These are phyloP conservation scores for Umimayanthus chanpuru DNA, from an alignment of 92 coral and sea anemone genomes.

Conservation along the genomic window DNA sequence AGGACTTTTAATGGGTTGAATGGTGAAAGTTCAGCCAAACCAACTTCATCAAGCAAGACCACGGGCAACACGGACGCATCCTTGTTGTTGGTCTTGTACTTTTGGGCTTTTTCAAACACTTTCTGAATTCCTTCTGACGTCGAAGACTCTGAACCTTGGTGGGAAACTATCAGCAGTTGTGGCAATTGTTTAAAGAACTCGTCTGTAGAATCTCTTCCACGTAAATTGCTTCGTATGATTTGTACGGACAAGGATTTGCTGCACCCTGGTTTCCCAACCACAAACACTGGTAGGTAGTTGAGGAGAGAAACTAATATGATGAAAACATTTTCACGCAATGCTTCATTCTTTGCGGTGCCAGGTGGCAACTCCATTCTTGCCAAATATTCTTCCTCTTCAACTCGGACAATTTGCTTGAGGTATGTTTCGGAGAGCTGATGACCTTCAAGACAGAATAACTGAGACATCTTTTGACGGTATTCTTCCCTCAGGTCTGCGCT, in stretches of 20 bases:
- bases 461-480: constrained; percentile 26
- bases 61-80: constrained; percentile 11
- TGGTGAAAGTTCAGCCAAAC: constrained; percentile 18
- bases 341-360: constrained; percentile 47
- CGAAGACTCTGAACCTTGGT: constrained; percentile 47
- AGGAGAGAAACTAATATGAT: constrained; percentile 36
- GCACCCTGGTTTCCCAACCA: constrained; percentile 50
- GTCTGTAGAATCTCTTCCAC: constrained; percentile 49
- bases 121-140: constrained; percentile 41
- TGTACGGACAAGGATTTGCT: constrained; percentile 44
- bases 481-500: constrained; percentile 18
- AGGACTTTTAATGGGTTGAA: constrained; percentile 25
- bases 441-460: not conserved
- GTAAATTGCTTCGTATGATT: constrained; percentile 44
- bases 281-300: constrained; percentile 33
- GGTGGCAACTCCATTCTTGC: constrained; percentile 38
- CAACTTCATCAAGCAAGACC: constrained; percentile 41
- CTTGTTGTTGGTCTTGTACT: constrained; percentile 27
- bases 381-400: constrained; percentile 43
- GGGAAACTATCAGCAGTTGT: constrained; percentile 33
- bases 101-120: constrained; percentile 38
- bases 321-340: constrained; percentile 45
- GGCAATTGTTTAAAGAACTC: constrained; percentile 34
- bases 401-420: constrained; percentile 32
- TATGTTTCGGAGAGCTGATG: not conserved